Evolutionary conservation across 2,888 invertebrate species (phyloP), one percentile per base, ranked within the genome.

Genomic region (Xylota segnis): DNA sequence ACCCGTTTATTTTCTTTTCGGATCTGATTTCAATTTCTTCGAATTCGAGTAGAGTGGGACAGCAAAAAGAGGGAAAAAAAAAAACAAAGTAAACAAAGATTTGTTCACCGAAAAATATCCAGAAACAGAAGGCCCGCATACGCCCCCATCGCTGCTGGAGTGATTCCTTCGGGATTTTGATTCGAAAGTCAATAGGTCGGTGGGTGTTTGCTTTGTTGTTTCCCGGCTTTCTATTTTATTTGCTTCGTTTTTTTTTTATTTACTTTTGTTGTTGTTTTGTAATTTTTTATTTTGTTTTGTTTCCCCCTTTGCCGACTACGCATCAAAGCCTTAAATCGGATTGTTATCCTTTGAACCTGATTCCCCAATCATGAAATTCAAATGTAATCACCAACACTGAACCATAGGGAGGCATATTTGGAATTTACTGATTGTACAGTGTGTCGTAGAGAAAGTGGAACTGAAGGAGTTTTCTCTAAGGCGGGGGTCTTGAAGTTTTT

Each of bases 331-430:
- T 68, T 71, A 82, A 76, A 86, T 81, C 86, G 71, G 66, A 72
- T 82, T 82, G 76, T 82, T 86, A 86, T 86, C 82, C 86, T 86
- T 82, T 86, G 82, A 76, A 63, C 58, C 56, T 81, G 75, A 81
- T 81, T 76, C 76, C 79, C 76, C 72, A 86, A 86, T 86, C 86
- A 86, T 74, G 82, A 82, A 86, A 86, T 82, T 86, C 86, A 86
- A 86, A 86, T 86, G 77, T 86, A 86, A 86, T 86, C 86, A 86
- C 86, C 34, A 70, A 70, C 79, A 79, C 74, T 70, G 83, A 63
- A 54, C 59, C 54, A 50, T 72, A 45, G 66, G 56, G 72, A 63
- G 61, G 58, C 12, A 34, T 63, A 63, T 71, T 76, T 70, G 50
- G 10, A 40, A 54, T 56, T 68, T n/a, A 37, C n/a, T 65, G 63